A percentile compares a stretch with the other conserved stretches of the same genome.
phyloP scores from a whole-genome alignment of 2,888 invertebrate species.

The Lycocerus yunnanus region DNA sequence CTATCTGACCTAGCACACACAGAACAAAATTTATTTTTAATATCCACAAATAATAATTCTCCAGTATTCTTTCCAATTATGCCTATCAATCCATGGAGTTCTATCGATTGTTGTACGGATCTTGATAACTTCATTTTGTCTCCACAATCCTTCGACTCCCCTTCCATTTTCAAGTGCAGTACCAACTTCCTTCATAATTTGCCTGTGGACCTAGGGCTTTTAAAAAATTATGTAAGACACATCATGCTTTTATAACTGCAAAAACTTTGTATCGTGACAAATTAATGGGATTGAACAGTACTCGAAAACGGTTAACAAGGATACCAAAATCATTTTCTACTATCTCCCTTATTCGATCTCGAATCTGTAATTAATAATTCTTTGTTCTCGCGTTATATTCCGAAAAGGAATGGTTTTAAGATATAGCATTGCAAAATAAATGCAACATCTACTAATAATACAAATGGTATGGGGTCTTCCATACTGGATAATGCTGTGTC shows the following conservation, averaged over 20 bases:
- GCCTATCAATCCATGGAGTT: too few relatives aligned
- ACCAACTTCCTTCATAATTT: neutral
- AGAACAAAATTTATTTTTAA: too few relatives aligned
- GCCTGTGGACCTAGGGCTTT: neutral
- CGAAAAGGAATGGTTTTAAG: neutral
- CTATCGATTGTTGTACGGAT: too few relatives aligned
- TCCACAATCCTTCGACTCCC: too few relatives aligned
- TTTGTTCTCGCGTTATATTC: neutral
- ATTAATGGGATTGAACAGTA: neutral
- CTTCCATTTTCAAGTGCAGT: neutral
- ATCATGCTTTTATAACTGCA: slow-evolving; percentile 7
- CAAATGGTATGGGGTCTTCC: neutral
- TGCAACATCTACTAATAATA: neutral
- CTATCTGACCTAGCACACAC: too few relatives aligned
- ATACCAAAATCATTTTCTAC: slow-evolving; percentile 7
- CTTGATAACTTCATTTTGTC: too few relatives aligned
- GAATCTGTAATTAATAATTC: neutral
- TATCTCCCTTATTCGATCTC: neutral
- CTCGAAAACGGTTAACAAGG: neutral
- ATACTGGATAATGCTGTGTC: too few relatives aligned
- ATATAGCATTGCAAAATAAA: neutral
- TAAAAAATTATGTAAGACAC: slow-evolving; percentile 14
- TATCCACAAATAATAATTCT: too few relatives aligned
- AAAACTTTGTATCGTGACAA: slow-evolving; percentile 6
- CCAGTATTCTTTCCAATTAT: too few relatives aligned